Conservation (phyloP, 2,113 vertebrate genomes). For the Petroica traversi region DNA sequence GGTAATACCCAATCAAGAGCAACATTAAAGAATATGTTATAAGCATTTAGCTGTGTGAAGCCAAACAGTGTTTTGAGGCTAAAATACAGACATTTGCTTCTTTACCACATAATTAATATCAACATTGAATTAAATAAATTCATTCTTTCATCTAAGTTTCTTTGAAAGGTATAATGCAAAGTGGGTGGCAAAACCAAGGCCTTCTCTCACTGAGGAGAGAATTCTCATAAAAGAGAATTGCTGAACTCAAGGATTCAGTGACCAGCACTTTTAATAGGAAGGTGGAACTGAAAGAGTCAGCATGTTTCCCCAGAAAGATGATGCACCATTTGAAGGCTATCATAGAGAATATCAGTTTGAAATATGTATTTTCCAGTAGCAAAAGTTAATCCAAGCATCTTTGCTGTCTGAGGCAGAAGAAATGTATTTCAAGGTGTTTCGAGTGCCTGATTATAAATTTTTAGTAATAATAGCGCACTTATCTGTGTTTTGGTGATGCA, state of each 20-base stretch:
- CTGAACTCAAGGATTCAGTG: neutral
- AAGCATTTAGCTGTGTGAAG: neutral
- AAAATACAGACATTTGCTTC: neutral
- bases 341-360: neutral
- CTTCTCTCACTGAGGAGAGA: rapidly evolving
- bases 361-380: neutral
- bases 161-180: neutral
- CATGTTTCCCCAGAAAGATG: neutral
- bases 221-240: neutral
- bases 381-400: neutral
- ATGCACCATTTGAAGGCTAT: neutral
- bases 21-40: neutral
- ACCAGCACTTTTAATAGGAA: neutral
- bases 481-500: neutral
- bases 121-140: neutral
- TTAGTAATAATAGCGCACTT: neutral
- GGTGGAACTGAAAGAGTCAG: neutral
- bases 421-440: neutral
- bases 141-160: neutral
- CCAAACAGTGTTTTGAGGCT: neutral
- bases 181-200: neutral
- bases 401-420: neutral
- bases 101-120: neutral
- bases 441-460: neutral
- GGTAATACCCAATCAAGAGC: neutral